phyloP scores from a whole-genome alignment of 2,888 invertebrate genomes.

The Chirona hameri region DNA sequence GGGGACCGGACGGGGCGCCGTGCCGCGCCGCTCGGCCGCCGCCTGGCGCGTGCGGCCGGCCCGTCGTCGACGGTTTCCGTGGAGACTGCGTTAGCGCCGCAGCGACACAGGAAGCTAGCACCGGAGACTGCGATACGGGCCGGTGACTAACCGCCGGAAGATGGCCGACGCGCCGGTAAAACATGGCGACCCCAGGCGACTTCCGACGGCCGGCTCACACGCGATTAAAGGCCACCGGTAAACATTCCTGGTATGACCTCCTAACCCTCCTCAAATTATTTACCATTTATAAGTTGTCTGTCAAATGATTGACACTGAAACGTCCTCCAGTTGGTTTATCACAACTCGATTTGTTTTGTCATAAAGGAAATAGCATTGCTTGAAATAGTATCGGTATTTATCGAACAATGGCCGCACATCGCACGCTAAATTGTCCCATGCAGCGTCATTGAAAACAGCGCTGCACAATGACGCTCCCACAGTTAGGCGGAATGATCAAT shows the following conservation, averaged over 20 bases:
- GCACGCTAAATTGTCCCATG: background rate
- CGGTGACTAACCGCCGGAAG: background rate
- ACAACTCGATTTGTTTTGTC: background rate
- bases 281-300: background rate
- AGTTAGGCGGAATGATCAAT: background rate
- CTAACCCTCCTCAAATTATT: too few relatives aligned
- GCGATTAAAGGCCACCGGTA: too few relatives aligned
- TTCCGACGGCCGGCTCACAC: too few relatives aligned
- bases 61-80: background rate
- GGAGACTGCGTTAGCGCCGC: conserved; percentile 3
- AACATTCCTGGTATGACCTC: too few relatives aligned
- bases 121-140: background rate
- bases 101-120: background rate
- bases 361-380: background rate
- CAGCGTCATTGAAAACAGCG: background rate
- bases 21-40: background rate
- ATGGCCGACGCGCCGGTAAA: background rate
- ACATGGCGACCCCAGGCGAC: too few relatives aligned
- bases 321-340: background rate
- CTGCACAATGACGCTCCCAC: background rate
- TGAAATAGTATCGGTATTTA: background rate
- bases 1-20: background rate
- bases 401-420: background rate
- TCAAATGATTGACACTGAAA: background rate
- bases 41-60: background rate